phyloP scores from a whole-genome alignment of 2,797 vertebrate genomes.

The Pseudotriccus pelzelni region DNA sequence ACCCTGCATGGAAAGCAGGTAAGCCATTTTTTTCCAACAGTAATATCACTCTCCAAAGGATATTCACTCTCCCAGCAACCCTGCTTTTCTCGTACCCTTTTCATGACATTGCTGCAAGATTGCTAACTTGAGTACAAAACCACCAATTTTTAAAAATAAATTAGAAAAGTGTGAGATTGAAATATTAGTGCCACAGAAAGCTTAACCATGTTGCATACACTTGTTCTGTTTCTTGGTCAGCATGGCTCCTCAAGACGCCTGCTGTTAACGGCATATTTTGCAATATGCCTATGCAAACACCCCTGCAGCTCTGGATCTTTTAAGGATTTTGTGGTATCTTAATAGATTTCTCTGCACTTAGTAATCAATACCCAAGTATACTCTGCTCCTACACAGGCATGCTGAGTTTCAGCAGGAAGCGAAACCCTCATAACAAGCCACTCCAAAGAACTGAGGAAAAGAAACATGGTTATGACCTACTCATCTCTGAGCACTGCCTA shows the following conservation, averaged over 20 bases:
- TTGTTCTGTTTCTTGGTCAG: background rate
- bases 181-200: background rate
- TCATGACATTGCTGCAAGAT: background rate
- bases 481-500: background rate
- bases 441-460: background rate
- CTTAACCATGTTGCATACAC: accelerated
- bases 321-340: background rate
- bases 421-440: background rate
- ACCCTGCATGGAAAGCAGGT: background rate
- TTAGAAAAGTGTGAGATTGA: background rate
- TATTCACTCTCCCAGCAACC: background rate
- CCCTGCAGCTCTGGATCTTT: background rate
- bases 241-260: background rate
- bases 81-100: background rate
- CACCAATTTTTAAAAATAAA: background rate
- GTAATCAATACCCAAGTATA: background rate
- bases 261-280: background rate
- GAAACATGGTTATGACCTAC: background rate
- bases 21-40: background rate
- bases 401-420: background rate
- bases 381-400: background rate
- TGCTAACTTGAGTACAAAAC: background rate
- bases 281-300: background rate
- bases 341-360: background rate
- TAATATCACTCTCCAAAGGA: background rate